A percentile compares a stretch with the other conserved stretches of the same genome.
phyloP scores from a whole-genome alignment of 2,113 vertebrate species.

The Archocentrus centrarchus region DNA sequence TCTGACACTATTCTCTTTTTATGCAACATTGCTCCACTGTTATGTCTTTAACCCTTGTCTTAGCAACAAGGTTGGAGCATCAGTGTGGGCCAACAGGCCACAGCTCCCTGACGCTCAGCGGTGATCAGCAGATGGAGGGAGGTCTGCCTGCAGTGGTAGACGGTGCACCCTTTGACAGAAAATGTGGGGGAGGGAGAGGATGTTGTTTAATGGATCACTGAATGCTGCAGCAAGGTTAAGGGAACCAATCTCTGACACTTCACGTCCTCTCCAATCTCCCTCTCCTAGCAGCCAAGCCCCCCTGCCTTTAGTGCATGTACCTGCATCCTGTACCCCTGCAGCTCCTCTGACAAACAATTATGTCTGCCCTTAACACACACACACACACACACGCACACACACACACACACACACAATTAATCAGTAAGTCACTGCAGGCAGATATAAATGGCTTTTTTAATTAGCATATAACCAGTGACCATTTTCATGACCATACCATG shows the following conservation, averaged over 20 bases:
- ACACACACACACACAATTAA: not conserved
- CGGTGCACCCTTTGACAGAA: not conserved
- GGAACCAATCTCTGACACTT: constrained; percentile 59
- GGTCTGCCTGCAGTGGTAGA: constrained; percentile 43
- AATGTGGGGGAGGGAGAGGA: not conserved
- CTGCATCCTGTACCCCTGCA: constrained; percentile 44
- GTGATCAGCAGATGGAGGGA: constrained; percentile 68
- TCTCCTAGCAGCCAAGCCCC: constrained; percentile 27
- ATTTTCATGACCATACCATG: not conserved
- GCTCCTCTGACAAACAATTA: constrained; percentile 32
- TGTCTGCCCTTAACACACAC: constrained; percentile 10
- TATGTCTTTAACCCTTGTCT: constrained; percentile 47
- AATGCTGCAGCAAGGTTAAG: constrained; percentile 65
- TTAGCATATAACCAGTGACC: not conserved
- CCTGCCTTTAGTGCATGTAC: constrained; percentile 28
- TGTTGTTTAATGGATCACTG: constrained; percentile 67
- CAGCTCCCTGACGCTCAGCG: constrained; percentile 56
- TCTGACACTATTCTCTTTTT: constrained; percentile 18
- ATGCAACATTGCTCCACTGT: constrained; percentile 30
- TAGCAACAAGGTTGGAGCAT: constrained; percentile 46
- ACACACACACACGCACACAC: not conserved
- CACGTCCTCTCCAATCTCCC: constrained; percentile 34
- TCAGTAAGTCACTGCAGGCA: not conserved
- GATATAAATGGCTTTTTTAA: not conserved
- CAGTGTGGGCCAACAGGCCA: constrained; percentile 34